Base-by-base conservation (phyloP, 53 echinoderm and acorn worm genomes). In the Patiria pectinifera region DNA sequence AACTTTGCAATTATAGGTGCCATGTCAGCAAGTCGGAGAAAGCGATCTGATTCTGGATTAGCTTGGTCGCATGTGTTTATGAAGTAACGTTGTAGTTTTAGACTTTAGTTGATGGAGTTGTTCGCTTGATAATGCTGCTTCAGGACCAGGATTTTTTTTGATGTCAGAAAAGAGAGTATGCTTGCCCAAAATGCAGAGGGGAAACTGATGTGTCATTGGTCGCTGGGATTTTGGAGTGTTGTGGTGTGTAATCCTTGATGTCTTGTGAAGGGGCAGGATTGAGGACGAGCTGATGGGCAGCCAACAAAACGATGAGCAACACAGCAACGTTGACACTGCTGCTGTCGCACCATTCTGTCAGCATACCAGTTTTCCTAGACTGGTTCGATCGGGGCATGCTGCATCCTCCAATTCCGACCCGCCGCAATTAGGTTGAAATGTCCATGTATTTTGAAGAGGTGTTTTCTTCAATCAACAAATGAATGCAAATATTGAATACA, bases 111-210 rank as follows among this genome's bases (percentile, higher is more conserved):
- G 77, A 43, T 77, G 77, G 77, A 77, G 10, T 25, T 26, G 77
- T 24, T 77, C 35, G 26, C 45, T 44, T 26, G 77, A 77, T 4
- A 77, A 43, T 43, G 77, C 70, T 70, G 16, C 70, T 19, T 4
- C 77, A 77, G 77, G 77, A 44, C 77, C 77, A 43, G 77, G 77
- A 77, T 77, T 77, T 25, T 25, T 43, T 77, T 77, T 35, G 11
- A 77, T 21, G 45, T 77, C 77, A 11, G 26, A 25, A 35, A 6
- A 77, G 45, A 77, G 77, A 77, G 9, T 11, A 21, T 26, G 11
- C 35, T 77, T 26, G 26, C 10, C 26, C 10, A 11, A 77, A 21
- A 35, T 43, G 26, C 26, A 35, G 45, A 77, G 77, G 26, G 11
- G 26, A 35, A 77, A 77, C 35, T 21, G 77, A 0, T 77, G 77